Evolutionary conservation across 1,140 invertebrate genomes (phyloP).

Genomic region (Tachypleus tridentatus): DNA sequence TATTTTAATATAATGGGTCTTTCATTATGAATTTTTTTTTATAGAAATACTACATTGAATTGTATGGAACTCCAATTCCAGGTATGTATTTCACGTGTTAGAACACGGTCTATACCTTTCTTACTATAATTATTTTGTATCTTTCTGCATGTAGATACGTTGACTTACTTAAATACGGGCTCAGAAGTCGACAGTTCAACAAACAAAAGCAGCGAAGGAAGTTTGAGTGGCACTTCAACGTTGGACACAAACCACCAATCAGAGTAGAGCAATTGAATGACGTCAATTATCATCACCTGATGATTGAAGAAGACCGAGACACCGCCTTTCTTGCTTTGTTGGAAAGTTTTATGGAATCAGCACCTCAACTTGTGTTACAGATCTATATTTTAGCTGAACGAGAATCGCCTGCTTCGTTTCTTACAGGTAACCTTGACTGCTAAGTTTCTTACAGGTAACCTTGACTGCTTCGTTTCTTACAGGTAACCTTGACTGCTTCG

Average conservation of each 20-base stretch:
- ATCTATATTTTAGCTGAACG: slow-evolving; percentile 20
- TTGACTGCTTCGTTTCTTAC: no score
- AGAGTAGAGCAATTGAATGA: slow-evolving; percentile 3
- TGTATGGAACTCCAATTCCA: no score
- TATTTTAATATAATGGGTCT: no score
- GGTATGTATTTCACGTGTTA: no score
- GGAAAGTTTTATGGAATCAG: slow-evolving; percentile 24
- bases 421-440: no score
- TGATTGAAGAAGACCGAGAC: slow-evolving; percentile 25
- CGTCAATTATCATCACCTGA: slow-evolving; percentile 19
- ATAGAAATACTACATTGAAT: no score
- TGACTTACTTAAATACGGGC: not conserved
- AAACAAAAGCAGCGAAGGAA: not conserved
- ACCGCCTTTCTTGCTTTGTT: slow-evolving; percentile 24
- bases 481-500: no score
- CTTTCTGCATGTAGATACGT: not conserved
- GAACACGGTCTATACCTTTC: no score
- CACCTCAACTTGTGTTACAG: slow-evolving; percentile 23
- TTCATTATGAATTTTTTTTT: no score
- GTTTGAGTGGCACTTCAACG: not conserved
- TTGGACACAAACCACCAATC: not conserved
- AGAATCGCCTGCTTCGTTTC: not conserved
- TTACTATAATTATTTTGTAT: no score
- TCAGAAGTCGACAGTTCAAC: not conserved
- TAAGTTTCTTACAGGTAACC: no score